Percentiles rank a stretch among this genome's conserved stretches.
Evolutionary conservation across 2,113 vertebrate species (phyloP).

Genomic region (Pavo muticus): DNA sequence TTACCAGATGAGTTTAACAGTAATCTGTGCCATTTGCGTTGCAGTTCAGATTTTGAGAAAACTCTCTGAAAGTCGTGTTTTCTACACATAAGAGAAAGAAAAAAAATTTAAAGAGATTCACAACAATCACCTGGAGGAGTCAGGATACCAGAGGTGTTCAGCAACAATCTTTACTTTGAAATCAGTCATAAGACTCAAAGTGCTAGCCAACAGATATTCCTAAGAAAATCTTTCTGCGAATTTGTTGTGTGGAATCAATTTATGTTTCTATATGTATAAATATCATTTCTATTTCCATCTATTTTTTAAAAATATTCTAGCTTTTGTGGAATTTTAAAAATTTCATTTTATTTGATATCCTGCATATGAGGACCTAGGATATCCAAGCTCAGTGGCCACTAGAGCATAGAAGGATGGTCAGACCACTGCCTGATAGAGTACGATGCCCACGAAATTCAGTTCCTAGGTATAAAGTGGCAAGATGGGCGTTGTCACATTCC

Average conservation of each 20-base stretch:
- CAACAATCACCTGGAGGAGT: neutral
- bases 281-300: neutral
- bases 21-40: neutral
- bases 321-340: neutral
- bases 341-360: neutral
- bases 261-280: neutral
- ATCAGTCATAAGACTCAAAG: neutral
- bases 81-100: neutral
- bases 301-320: neutral
- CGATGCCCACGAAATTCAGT: neutral
- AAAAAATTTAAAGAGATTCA: neutral
- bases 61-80: neutral
- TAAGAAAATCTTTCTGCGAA: neutral
- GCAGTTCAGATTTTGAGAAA: neutral
- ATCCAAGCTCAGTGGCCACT: neutral
- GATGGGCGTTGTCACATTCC: no score
- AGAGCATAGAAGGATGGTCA: neutral
- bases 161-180: neutral
- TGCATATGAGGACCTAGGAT: neutral
- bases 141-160: neutral
- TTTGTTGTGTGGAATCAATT: neutral
- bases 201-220: neutral
- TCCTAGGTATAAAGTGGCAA: no score
- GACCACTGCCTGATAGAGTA: neutral
- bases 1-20: neutral